A percentile compares a stretch with the other conserved stretches of the same genome.
Conservation (phyloP, 2,888 invertebrate genomes). For the Drymonia ruficornis region DNA sequence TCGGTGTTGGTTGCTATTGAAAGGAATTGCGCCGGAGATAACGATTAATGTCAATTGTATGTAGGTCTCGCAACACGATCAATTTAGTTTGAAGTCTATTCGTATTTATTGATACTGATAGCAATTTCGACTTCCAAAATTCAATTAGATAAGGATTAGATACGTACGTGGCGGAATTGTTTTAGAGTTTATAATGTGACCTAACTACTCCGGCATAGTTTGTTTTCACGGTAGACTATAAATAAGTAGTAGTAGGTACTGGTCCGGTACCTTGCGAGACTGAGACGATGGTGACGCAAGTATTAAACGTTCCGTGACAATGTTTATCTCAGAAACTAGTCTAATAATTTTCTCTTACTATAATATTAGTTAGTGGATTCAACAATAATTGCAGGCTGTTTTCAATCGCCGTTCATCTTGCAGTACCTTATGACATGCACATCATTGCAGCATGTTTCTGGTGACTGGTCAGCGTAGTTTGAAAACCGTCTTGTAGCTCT, state of each 20-base stretch:
- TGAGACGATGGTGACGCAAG: slow-evolving; percentile 36
- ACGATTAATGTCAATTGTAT: slow-evolving; percentile 9
- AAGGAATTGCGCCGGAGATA: slow-evolving; percentile 8
- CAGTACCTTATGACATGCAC: not conserved
- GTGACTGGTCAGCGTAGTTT: slow-evolving; percentile 22
- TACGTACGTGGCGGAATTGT: not conserved
- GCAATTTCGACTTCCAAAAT: slow-evolving; percentile 25
- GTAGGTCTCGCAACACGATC: slow-evolving; percentile 11
- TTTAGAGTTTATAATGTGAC: slow-evolving; percentile 1
- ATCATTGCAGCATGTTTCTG: slow-evolving; percentile 5
- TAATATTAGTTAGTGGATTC: not conserved
- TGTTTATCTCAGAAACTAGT: slow-evolving; percentile 43
- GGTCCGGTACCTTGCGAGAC: slow-evolving; percentile 32
- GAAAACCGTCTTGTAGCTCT: slow-evolving; percentile 15
- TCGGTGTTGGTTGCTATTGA: slow-evolving; percentile 4
- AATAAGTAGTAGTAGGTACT: slow-evolving; percentile 8
- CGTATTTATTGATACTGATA: slow-evolving; percentile 23
- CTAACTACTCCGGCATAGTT: too few relatives aligned
- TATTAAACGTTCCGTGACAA: slow-evolving; percentile 40
- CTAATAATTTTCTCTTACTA: slow-evolving; percentile 31
- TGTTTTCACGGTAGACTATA: not conserved
- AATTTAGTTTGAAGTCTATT: slow-evolving; percentile 16
- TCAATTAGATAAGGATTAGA: slow-evolving; percentile 19
- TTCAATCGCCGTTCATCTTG: not conserved
- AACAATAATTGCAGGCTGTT: slow-evolving; percentile 7